Evolutionary conservation across 2,888 invertebrate genomes (phyloP).

Genomic region (Acleris cristana): DNA sequence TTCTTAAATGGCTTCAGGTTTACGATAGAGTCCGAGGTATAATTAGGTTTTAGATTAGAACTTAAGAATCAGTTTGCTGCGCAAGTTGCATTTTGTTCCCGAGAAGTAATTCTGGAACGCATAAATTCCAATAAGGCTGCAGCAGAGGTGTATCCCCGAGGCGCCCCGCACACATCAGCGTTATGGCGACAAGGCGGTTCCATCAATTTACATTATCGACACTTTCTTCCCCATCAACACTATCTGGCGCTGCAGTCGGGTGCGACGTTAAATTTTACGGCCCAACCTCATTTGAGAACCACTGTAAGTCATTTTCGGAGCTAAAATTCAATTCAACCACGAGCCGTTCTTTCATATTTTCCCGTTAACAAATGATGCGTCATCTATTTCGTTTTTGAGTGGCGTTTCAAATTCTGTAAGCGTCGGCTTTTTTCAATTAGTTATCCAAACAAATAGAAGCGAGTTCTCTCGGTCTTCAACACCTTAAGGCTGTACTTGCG

Average conservation of each 20-base stretch:
- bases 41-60: constrained; percentile 3
- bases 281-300: constrained; percentile 69
- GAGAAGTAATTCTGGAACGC: constrained; percentile 2
- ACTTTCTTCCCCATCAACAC: constrained; percentile 73
- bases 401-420: constrained; percentile 28
- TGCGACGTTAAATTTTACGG: constrained; percentile 78
- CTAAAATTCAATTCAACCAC: constrained; percentile 46
- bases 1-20: constrained; percentile 2
- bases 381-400: constrained; percentile 29
- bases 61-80: background rate
- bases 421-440: constrained; percentile 33
- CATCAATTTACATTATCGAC: constrained; percentile 80
- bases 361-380: constrained; percentile 26
- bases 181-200: constrained; percentile 51
- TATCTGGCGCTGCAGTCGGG: constrained; percentile 63
- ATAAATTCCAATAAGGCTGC: constrained; percentile 27
- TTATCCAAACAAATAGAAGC: constrained; percentile 26
- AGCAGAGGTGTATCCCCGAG: constrained; percentile 20
- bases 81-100: background rate
- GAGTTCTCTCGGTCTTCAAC: constrained; percentile 19
- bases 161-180: constrained; percentile 44
- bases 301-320: constrained; percentile 66
- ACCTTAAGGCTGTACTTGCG: constrained; percentile 12
- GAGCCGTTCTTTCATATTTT: constrained; percentile 29
- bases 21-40: constrained; percentile 1